phyloP scores from a whole-genome alignment of 1,140 invertebrate genomes.

The Dryas iulia region DNA sequence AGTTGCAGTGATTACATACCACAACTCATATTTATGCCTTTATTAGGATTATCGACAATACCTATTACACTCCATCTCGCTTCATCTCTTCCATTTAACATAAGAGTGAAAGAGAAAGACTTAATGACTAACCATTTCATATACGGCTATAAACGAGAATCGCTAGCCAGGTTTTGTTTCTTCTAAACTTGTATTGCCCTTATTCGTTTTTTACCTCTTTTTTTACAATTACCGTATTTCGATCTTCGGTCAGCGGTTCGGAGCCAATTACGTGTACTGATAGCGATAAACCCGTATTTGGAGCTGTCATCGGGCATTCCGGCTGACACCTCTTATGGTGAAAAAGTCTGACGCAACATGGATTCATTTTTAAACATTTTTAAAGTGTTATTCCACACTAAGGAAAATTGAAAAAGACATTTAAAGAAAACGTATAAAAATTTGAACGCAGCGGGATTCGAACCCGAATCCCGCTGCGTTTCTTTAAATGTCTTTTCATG shows the following conservation, averaged over 20 bases:
- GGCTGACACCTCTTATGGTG: conserved; percentile 43
- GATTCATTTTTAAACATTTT: too few relatives aligned
- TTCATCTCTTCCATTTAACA: neutral
- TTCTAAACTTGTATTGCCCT: conserved; percentile 24
- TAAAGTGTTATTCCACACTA: too few relatives aligned
- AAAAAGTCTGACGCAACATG: conserved; percentile 34
- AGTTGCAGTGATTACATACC: conserved; percentile 41
- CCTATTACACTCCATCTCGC: neutral
- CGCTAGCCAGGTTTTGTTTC: conserved; percentile 23
- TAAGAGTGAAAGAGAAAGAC: neutral
- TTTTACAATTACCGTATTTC: conserved; percentile 55
- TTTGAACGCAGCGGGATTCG: too few relatives aligned
- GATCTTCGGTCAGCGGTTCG: conserved; percentile 30
- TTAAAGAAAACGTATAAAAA: too few relatives aligned
- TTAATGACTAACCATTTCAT: conserved; percentile 2
- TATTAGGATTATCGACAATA: conserved; percentile 23
- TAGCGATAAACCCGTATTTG: conserved; percentile 56
- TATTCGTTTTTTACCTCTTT: conserved; percentile 24
- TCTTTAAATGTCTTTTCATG: too few relatives aligned
- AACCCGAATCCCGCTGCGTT: too few relatives aligned
- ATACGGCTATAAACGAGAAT: conserved; percentile 13
- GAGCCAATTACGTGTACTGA: conserved; percentile 58
- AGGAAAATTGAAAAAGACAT: too few relatives aligned
- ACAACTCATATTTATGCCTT: conserved; percentile 35
- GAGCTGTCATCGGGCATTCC: conserved; percentile 45